Conservation (phyloP, 2,888 invertebrate genomes). For the Taphrorychus bicolor region DNA sequence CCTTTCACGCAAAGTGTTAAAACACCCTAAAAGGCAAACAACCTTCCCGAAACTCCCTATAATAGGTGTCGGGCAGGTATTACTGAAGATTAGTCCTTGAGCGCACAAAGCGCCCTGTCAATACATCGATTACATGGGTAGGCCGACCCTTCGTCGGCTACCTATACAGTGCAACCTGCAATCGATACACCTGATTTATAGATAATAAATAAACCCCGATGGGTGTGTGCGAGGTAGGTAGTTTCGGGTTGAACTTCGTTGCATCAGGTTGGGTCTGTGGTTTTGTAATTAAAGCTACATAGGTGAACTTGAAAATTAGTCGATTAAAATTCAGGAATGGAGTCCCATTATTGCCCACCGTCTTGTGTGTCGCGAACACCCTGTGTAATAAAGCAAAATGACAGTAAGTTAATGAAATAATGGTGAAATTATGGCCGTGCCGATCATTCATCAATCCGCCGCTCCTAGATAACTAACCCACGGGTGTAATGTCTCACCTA, state of each 20-base stretch:
- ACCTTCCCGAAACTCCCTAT: conserved; percentile 13
- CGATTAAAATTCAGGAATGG: conserved; percentile 35
- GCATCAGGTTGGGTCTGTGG: no score
- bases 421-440: conserved; percentile 32
- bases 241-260: no score
- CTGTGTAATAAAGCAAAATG: conserved; percentile 38
- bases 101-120: conserved; percentile 33
- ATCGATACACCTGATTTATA: conserved; percentile 26
- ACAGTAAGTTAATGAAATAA: conserved; percentile 36
- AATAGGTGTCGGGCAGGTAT: conserved; percentile 16
- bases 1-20: conserved; percentile 13
- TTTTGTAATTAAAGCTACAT: conserved; percentile 2
- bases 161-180: conserved; percentile 17
- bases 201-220: background rate
- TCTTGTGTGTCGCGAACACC: conserved; percentile 23
- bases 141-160: conserved; percentile 25
- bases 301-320: conserved; percentile 14
- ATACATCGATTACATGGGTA: conserved; percentile 34
- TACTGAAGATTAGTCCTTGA: conserved; percentile 14
- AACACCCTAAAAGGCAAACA: conserved; percentile 6
- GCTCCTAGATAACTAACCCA: conserved; percentile 37
- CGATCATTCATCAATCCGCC: conserved; percentile 38
- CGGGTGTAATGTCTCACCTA: conserved; percentile 29
- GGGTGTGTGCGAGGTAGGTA: no score
- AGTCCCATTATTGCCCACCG: conserved; percentile 31